Base-by-base conservation (phyloP, 2,888 invertebrate species). In the Polyommatus icarus region DNA sequence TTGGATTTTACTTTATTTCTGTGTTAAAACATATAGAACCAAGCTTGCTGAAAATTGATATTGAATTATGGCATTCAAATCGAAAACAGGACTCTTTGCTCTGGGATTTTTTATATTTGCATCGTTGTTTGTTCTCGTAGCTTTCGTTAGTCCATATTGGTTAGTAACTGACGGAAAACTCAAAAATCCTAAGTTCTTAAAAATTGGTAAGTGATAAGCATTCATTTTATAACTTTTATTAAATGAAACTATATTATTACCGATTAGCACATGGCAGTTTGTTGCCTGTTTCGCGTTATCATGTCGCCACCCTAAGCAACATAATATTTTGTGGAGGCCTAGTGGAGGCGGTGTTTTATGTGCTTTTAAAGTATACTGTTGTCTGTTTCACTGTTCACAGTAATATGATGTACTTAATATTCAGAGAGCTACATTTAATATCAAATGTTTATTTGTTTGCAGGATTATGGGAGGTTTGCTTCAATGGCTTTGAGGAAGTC, bases 381-480 rank as follows among this genome's bases (percentile, higher is more conserved):
- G n/a, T n/a, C n/a, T n/a, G 54, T 54, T 59, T 24, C 20, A 61
- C 8, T 59, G 8, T 20, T 20, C 18, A 20, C 3, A 59, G 20
- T 59, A 20, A 20, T 7, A 36, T 36, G 24, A 24, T 24, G 24
- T 59, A 20, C 10, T 59, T 10, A 8, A 20, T 10, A n/a, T 61
- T 61, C 12, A 61, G 59, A 20, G n/a, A 8, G 8, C 24, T 61
- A 1, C 3, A 20, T 20, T 20, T 24, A n/a, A 20, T 61, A 59
- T 20, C 7, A 20, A 61, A 61, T 4, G 24, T 61, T 20, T 54
- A n/a, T 57, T 57, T 24, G 4, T 61, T 20, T 95, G 24, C 89
- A 96, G 99, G 99, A 50, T 94, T 99, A 57, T 99, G 99, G 99
- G 97, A 98, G 90, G 98, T 98, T 4, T 99, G 99, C 88, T 98